Percentiles rank a stretch among this genome's conserved stretches.
Conservation (phyloP, 2,888 invertebrate species). For the Micoletzkya japonica region DNA sequence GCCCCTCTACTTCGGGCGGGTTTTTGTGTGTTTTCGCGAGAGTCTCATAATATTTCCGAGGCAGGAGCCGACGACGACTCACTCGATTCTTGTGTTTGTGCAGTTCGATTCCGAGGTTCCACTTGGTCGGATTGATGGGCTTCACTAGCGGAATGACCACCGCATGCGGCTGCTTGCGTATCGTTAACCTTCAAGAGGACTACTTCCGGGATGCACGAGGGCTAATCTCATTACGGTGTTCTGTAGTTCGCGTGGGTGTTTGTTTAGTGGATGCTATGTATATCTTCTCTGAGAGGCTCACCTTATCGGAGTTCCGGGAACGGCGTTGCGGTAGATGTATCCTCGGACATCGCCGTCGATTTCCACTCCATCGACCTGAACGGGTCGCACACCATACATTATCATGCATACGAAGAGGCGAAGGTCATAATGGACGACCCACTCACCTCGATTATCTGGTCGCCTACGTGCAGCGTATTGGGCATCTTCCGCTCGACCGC, state of each 20-base stretch:
- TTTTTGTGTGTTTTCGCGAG: too few relatives aligned
- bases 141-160: slow-evolving; percentile 17
- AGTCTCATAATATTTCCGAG: too few relatives aligned
- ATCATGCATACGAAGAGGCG: background rate
- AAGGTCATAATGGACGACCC: too few relatives aligned
- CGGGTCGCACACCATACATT: too few relatives aligned
- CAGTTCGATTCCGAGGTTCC: slow-evolving; percentile 25
- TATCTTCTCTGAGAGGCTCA: too few relatives aligned
- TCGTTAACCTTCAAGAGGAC: slow-evolving; percentile 1
- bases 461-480: slow-evolving; percentile 11
- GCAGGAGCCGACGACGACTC: too few relatives aligned
- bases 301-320: slow-evolving; percentile 18
- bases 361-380: slow-evolving; percentile 9
- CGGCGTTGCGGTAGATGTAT: slow-evolving; percentile 9
- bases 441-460: slow-evolving; percentile 23
- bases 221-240: background rate
- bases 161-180: slow-evolving; percentile 24
- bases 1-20: too few relatives aligned
- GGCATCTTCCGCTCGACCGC: slow-evolving; percentile 16
- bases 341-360: slow-evolving; percentile 3
- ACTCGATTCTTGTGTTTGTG: slow-evolving; percentile 24
- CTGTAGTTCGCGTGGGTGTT: too few relatives aligned
- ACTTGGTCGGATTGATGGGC: slow-evolving; percentile 22
- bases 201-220: background rate
- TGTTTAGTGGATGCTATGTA: too few relatives aligned